Evolutionary conservation across 2,797 vertebrate genomes (phyloP).

Genomic region (Syngnathus rostellatus): DNA sequence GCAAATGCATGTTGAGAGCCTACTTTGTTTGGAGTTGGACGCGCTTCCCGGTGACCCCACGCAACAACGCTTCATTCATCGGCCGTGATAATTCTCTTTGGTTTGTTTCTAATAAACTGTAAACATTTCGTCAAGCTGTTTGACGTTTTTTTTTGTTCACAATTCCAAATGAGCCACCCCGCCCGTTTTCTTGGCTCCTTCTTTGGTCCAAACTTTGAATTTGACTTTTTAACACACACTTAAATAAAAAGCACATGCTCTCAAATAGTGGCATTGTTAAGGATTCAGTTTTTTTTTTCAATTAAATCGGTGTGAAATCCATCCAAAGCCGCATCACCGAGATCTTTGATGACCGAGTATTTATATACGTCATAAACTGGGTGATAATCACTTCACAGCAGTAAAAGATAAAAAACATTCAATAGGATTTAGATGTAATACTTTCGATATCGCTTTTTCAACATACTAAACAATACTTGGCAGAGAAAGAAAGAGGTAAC

Average conservation of each 20-base stretch:
- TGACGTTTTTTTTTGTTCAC: conserved; percentile 32
- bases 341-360: conserved; percentile 7
- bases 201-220: conserved; percentile 24
- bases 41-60: conserved; percentile 7
- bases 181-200: conserved; percentile 38
- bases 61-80: conserved; percentile 16
- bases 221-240: conserved; percentile 42
- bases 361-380: conserved; percentile 8
- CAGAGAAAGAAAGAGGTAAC: neutral
- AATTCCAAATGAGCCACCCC: conserved; percentile 44
- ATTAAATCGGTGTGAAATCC: conserved; percentile 24
- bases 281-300: conserved; percentile 23
- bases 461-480: too few species aligned
- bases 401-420: conserved; percentile 1
- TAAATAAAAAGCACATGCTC: conserved; percentile 35
- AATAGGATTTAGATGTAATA: too few species aligned
- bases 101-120: conserved; percentile 25
- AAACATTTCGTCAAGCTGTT: conserved; percentile 18
- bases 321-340: conserved; percentile 18
- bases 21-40: conserved; percentile 22
- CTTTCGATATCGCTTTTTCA: too few species aligned
- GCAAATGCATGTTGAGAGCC: conserved; percentile 21
- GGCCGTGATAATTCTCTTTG: conserved; percentile 14
- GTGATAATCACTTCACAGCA: conserved; percentile 11
- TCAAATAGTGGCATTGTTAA: conserved; percentile 4